These are phyloP conservation scores for Acyrthosiphon pisum DNA, from an alignment of 1,140 invertebrate species.

Conservation along the genomic window DNA sequence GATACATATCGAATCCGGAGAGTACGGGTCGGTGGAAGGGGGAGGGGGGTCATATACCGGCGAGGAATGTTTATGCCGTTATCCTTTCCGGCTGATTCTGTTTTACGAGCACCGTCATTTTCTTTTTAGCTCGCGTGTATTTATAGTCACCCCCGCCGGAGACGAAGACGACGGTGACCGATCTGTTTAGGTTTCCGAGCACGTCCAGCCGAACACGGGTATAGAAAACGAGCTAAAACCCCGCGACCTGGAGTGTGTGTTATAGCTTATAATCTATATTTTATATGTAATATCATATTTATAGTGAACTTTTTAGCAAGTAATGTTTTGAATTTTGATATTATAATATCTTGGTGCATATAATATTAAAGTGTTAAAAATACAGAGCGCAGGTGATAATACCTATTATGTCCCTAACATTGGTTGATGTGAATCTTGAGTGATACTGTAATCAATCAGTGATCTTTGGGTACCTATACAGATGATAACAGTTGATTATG, in stretches of 20 bases:
- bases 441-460: background rate
- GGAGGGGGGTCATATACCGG: background rate
- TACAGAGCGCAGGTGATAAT: background rate
- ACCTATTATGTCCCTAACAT: background rate
- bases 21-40: background rate
- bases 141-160: background rate
- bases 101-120: slow-evolving; percentile 19
- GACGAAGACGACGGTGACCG: background rate
- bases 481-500: background rate
- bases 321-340: background rate
- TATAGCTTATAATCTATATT: background rate
- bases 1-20: background rate
- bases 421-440: background rate
- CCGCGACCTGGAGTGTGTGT: background rate
- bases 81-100: slow-evolving; percentile 12
- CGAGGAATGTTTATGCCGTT: slow-evolving; percentile 19
- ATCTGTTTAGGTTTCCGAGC: slow-evolving; percentile 18
- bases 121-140: slow-evolving; percentile 31
- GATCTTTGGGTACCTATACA: background rate
- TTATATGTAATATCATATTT: background rate
- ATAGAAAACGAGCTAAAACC: background rate
- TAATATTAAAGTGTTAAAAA: background rate
- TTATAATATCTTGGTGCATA: background rate
- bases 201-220: background rate
- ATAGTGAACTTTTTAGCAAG: background rate